Conservation (phyloP, 2,888 invertebrate genomes). For the Cephus pygmeus region DNA sequence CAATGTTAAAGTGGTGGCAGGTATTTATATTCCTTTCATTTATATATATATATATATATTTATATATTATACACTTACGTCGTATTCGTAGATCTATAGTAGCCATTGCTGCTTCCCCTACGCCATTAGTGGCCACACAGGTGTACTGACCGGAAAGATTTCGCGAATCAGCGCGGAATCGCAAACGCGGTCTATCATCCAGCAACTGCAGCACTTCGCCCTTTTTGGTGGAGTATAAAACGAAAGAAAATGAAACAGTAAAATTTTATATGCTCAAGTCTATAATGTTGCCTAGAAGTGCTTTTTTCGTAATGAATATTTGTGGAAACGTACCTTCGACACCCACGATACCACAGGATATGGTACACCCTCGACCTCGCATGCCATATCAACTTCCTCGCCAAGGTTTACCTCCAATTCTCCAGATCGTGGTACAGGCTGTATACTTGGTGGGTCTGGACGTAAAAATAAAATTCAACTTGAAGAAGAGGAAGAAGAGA, state of each 20-base stretch:
- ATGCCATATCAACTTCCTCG: slow-evolving; percentile 80
- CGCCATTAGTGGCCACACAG: slow-evolving; percentile 79
- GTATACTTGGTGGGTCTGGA: slow-evolving; percentile 77
- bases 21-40: background rate
- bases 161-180: slow-evolving; percentile 75
- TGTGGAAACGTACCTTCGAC: slow-evolving; percentile 63
- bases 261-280: background rate
- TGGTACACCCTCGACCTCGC: slow-evolving; percentile 79
- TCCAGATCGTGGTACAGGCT: slow-evolving; percentile 76
- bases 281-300: background rate
- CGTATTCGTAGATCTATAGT: slow-evolving; percentile 77
- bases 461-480: slow-evolving; percentile 20
- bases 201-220: slow-evolving; percentile 48
- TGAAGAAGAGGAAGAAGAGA: background rate
- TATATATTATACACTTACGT: slow-evolving; percentile 69
- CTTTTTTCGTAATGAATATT: background rate
- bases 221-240: slow-evolving; percentile 14
- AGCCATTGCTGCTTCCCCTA: slow-evolving; percentile 78
- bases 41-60: too few species aligned
- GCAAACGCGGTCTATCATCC: slow-evolving; percentile 72
- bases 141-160: slow-evolving; percentile 79
- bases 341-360: slow-evolving; percentile 80
- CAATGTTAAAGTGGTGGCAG: background rate
- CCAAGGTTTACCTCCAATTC: slow-evolving; percentile 79
- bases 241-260: slow-evolving; percentile 3